Percentiles rank a stretch among this genome's conserved stretches.
Evolutionary conservation across 2,797 vertebrate species (phyloP).

Genomic region (Tarsius wallacei): DNA sequence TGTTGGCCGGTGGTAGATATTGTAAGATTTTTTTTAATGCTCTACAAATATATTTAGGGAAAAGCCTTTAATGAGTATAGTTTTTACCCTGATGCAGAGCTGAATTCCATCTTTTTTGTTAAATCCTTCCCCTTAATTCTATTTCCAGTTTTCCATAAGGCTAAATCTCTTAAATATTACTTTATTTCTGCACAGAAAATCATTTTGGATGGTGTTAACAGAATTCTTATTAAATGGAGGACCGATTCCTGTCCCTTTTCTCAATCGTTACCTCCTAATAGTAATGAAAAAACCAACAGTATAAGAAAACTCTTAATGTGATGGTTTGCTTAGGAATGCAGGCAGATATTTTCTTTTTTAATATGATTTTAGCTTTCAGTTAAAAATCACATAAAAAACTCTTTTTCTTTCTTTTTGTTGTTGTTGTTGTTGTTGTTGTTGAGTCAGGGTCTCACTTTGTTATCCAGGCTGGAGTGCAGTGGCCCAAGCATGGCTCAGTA

Average conservation of each 20-base stretch:
- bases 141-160: background rate
- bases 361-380: conserved; percentile 1
- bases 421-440: no score
- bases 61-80: background rate
- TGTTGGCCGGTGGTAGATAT: conserved; percentile 87
- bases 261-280: background rate
- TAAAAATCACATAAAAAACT: background rate
- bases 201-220: background rate
- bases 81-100: background rate
- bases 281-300: background rate
- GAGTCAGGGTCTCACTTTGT: no score
- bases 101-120: background rate
- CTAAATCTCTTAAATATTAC: background rate
- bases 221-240: background rate
- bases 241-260: background rate
- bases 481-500: no score
- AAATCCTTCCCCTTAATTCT: background rate
- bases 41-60: conserved; percentile 53
- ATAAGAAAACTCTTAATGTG: background rate
- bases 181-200: background rate
- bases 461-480: no score
- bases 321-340: background rate
- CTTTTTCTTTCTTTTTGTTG: no score
- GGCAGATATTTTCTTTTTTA: background rate
- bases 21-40: conserved; percentile 71